Percentiles rank a stretch among this genome's conserved stretches.
These are phyloP conservation scores for Nansenia antarctica DNA, from an alignment of 2,113 vertebrate genomes.

Conservation along the genomic window DNA sequence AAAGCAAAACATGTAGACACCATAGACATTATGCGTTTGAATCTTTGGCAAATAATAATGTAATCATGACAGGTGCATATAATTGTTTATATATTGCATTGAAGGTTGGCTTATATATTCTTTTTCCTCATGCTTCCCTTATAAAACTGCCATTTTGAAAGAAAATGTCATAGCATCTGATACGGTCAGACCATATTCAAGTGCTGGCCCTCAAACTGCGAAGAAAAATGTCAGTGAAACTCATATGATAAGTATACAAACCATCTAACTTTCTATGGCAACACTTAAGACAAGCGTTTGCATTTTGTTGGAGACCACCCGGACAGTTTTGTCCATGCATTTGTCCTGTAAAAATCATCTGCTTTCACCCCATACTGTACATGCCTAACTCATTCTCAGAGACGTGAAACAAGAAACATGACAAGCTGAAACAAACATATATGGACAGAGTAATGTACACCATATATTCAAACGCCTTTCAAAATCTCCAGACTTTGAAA, in stretches of 20 bases:
- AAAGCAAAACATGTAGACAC: slow-evolving; percentile 41
- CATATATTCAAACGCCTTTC: slow-evolving; percentile 76
- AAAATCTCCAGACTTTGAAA: slow-evolving; percentile 73
- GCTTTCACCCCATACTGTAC: slow-evolving; percentile 37
- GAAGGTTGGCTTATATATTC: slow-evolving; percentile 36
- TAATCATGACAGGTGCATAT: slow-evolving; percentile 55
- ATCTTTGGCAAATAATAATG: slow-evolving; percentile 72
- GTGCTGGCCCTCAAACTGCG: slow-evolving; percentile 6
- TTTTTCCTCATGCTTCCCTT: slow-evolving; percentile 38
- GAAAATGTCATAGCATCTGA: neutral
- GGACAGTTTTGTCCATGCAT: slow-evolving; percentile 47
- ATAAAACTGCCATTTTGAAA: slow-evolving; percentile 16
- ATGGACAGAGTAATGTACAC: slow-evolving; percentile 78
- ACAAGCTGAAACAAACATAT: slow-evolving; percentile 66
- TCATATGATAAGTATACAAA: neutral
- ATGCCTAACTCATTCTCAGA: slow-evolving; percentile 58
- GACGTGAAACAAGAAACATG: slow-evolving; percentile 56
- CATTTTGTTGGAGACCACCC: neutral
- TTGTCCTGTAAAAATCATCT: slow-evolving; percentile 15
- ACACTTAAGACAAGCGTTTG: neutral
- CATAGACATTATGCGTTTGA: slow-evolving; percentile 41
- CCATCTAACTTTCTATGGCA: neutral
- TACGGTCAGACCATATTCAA: slow-evolving; percentile 5
- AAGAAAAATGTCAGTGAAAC: neutral
- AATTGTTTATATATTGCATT: slow-evolving; percentile 65